These are phyloP conservation scores for Sebastes oblongus DNA, from an alignment of 2,797 vertebrate genomes.

Conservation along the genomic window DNA sequence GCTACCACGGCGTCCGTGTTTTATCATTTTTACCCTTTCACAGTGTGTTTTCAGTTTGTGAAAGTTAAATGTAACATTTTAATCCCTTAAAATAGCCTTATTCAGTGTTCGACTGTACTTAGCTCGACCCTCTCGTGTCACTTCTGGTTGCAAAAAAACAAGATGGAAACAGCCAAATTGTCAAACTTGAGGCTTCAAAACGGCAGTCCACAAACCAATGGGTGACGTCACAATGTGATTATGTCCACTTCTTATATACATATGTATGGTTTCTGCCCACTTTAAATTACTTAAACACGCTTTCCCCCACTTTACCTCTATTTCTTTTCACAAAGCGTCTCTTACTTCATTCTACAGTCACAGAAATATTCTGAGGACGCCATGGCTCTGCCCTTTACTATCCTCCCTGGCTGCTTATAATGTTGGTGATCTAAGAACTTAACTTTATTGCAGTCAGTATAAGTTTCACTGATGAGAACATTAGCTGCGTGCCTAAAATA, in stretches of 20 bases:
- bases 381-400: constrained; percentile 25
- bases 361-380: constrained; percentile 10
- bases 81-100: no score
- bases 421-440: constrained; percentile 22
- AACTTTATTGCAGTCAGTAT: constrained; percentile 32
- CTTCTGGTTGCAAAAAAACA: no score
- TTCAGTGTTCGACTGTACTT: accelerated
- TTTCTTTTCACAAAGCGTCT: not conserved
- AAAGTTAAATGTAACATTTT: no score
- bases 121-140: no score
- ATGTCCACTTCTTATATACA: no score
- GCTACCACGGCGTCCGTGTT: no score
- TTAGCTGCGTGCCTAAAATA: constrained; percentile 23
- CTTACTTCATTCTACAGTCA: not conserved
- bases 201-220: no score
- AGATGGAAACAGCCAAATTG: accelerated
- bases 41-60: no score
- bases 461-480: constrained; percentile 27
- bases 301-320: not conserved
- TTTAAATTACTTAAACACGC: not conserved
- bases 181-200: no score
- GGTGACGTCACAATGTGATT: no score
- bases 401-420: constrained; percentile 20
- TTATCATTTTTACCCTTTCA: no score
- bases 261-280: not conserved